These are phyloP conservation scores for Habroteleia sp. DNA, from an alignment of 2,888 invertebrate genomes.

Conservation along the genomic window DNA sequence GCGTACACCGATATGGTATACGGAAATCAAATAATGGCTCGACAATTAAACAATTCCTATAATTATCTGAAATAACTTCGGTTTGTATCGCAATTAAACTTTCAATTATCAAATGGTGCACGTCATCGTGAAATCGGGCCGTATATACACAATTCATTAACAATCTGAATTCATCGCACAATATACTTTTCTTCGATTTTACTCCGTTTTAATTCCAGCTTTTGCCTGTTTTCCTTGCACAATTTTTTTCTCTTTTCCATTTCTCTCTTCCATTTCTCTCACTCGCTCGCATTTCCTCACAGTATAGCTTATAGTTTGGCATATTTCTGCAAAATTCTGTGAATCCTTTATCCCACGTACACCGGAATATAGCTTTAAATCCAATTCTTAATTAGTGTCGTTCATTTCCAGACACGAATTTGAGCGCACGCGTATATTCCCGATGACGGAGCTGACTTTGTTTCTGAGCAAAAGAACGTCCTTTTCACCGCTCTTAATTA, in stretches of 20 bases:
- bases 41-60: slow-evolving; percentile 27
- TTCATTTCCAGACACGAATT: slow-evolving; percentile 61
- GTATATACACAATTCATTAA: slow-evolving; percentile 56
- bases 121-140: slow-evolving; percentile 29
- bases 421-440: slow-evolving; percentile 24
- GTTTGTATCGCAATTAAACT: slow-evolving; percentile 54
- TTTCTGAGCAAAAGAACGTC: slow-evolving; percentile 44
- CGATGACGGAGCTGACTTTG: slow-evolving; percentile 33
- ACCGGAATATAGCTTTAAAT: slow-evolving; percentile 55
- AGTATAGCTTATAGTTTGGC: slow-evolving; percentile 37
- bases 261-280: slow-evolving; percentile 1
- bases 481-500: slow-evolving; percentile 64
- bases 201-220: slow-evolving; percentile 42
- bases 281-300: too few relatives aligned
- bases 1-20: too few relatives aligned
- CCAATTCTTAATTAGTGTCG: slow-evolving; percentile 64
- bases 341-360: slow-evolving; percentile 46
- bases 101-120: slow-evolving; percentile 55
- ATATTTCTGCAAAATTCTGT: slow-evolving; percentile 50
- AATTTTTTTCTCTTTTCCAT: slow-evolving; percentile 6
- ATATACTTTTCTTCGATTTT: slow-evolving; percentile 51
- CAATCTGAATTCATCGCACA: slow-evolving; percentile 49
- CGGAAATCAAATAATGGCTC: slow-evolving; percentile 2
- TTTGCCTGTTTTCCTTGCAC: slow-evolving; percentile 18
- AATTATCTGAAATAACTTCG: slow-evolving; percentile 32